These are phyloP conservation scores for Eunapius fragilis DNA, from an alignment of 37 sponge, comb jelly and placozoan genomes.

Conservation along the genomic window DNA sequence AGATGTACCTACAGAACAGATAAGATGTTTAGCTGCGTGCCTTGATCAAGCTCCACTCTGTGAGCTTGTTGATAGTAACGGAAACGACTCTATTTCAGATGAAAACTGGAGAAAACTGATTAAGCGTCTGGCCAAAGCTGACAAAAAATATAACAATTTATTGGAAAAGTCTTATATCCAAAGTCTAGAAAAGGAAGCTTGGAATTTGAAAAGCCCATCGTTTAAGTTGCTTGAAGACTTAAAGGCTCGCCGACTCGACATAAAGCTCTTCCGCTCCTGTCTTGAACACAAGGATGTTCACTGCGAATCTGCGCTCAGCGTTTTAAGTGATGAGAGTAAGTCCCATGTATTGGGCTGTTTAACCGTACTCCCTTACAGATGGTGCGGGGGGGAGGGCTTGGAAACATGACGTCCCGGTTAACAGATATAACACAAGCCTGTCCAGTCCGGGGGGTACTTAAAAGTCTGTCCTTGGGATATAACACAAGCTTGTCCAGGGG, in stretches of 20 bases:
- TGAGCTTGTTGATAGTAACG: not conserved
- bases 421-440: too few relatives aligned
- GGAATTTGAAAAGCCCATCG: not conserved
- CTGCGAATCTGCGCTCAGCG: not conserved
- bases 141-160: not conserved
- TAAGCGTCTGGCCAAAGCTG: not conserved
- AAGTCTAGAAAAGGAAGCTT: not conserved
- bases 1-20: too few relatives aligned
- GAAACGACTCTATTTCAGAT: not conserved
- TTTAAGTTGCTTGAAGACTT: not conserved
- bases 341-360: not conserved
- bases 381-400: too few relatives aligned
- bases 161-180: not conserved
- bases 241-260: not conserved
- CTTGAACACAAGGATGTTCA: not conserved
- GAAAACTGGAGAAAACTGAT: not conserved
- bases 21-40: not conserved
- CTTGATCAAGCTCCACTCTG: not conserved
- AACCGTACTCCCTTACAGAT: too few relatives aligned
- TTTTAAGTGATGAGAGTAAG: not conserved
- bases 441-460: too few relatives aligned
- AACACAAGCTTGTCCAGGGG: too few relatives aligned
- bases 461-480: too few relatives aligned
- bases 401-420: too few relatives aligned
- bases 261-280: not conserved